Base-by-base conservation (phyloP, 2,888 invertebrate genomes). In the Lithophane semibrunnea region DNA sequence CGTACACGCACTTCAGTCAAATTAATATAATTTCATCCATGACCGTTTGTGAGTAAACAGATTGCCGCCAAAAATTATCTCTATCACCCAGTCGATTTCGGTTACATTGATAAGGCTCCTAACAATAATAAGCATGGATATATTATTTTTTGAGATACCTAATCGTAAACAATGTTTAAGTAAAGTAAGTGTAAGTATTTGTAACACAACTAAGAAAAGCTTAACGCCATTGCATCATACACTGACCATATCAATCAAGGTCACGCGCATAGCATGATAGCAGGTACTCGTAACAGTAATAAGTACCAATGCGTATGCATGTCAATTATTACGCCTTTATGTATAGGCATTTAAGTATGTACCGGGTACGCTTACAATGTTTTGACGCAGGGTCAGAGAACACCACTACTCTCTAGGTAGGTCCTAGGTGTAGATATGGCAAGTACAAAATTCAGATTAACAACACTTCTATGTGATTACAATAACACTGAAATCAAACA, bases 201-300 rank as follows among this genome's bases (percentile, higher is more conserved):
- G 13, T 47, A 58, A 54, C 54, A 65, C 5, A 47, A 52, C 44
- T 56, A 71, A 82, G 83, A 82, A 82, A 80, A 82, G 77, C 77
- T 77, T 64, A n/a, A 82, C 37, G 56, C 82, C 52, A 64, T 80
- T 80, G 69, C 77, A 71, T 77, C 77, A 82, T 18, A 44, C 29
- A 65, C 16, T 47, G 44, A 47, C 80, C 65, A 75, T 82, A 80
- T 77, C 78, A 77, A 77, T 78, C 78, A 80, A 80, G 80, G 80
- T 82, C 83, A 82, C 60, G 13, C 71, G n/a, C 42, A 52, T 56
- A 49, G 70, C 47, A 71, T 73, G 78, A 77, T 82, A 66, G 54
- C 80, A 79, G 29, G 44, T 80, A 79, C 77, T 60, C 42, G n/a
- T 65, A 29, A 60, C 64, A 64, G 24, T 52, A 67, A 3, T 49